phyloP scores from a whole-genome alignment of 2,797 vertebrate genomes.

The Propithecus deckenii region DNA sequence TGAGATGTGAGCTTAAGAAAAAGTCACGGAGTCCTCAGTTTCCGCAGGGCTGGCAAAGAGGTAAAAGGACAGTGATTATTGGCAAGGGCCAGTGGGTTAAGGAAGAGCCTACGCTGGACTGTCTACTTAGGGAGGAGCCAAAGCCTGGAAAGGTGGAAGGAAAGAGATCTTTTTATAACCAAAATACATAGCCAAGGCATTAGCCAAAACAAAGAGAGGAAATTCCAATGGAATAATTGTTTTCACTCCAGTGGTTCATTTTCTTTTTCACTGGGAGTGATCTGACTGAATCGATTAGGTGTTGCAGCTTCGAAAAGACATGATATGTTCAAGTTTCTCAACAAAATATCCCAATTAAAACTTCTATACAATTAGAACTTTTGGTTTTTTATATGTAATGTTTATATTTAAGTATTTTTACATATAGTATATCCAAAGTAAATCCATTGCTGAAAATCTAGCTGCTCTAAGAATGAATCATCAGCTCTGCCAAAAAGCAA shows the following conservation, averaged over 20 bases:
- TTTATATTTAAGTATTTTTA: background rate
- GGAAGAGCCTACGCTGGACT: background rate
- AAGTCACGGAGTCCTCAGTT: background rate
- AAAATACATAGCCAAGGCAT: background rate
- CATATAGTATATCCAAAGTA: background rate
- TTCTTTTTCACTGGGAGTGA: background rate
- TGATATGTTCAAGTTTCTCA: background rate
- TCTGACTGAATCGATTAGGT: background rate
- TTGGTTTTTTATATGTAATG: background rate
- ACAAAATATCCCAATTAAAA: constrained; percentile 18
- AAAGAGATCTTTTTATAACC: background rate
- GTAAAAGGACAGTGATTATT: background rate
- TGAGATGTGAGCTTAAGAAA: background rate
- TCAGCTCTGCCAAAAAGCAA: background rate
- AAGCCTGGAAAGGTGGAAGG: background rate
- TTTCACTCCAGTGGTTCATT: constrained; percentile 15
- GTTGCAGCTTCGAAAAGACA: background rate
- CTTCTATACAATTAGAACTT: background rate
- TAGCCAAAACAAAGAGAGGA: constrained; percentile 31
- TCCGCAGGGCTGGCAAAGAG: background rate
- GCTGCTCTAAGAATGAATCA: background rate
- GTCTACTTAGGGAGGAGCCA: background rate
- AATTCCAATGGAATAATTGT: constrained; percentile 10
- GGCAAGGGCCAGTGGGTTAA: background rate
- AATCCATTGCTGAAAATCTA: background rate